Conservation (phyloP, 30 jellyfish, hydroid and myxozoan genomes). For the Hydractinia echinata region DNA sequence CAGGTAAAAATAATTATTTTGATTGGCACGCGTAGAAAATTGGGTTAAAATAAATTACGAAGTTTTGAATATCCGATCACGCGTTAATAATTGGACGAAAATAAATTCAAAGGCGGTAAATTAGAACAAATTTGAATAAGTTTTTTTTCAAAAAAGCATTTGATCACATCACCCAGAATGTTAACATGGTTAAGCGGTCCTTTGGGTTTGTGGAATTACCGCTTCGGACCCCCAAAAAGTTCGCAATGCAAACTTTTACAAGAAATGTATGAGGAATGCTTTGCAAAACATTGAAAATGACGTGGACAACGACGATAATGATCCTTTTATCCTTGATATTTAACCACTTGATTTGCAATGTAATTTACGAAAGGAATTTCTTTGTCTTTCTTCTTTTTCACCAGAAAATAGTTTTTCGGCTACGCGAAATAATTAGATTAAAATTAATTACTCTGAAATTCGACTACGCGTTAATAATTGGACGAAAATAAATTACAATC, state of each 20-base stretch:
- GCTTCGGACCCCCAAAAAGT: slow-evolving; percentile 13
- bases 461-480: too few relatives aligned
- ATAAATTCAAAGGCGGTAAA: slow-evolving; percentile 5
- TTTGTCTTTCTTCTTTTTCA: slow-evolving; percentile 3
- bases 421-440: too few relatives aligned
- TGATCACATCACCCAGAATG: background rate
- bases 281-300: background rate
- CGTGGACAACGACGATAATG: slow-evolving; percentile 7
- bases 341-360: background rate
- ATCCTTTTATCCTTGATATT: too few relatives aligned
- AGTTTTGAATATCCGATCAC: too few relatives aligned
- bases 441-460: too few relatives aligned
- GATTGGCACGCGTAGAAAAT: too few relatives aligned
- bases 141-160: background rate
- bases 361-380: slow-evolving; percentile 7
- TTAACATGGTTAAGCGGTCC: slow-evolving; percentile 13
- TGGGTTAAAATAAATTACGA: too few relatives aligned
- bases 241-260: slow-evolving; percentile 6
- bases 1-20: too few relatives aligned
- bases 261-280: background rate
- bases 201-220: too few relatives aligned
- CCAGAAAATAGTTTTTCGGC: too few relatives aligned
- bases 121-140: slow-evolving; percentile 3
- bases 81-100: too few relatives aligned
- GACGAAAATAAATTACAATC: too few relatives aligned